Evolutionary conservation across 2,113 vertebrate genomes (phyloP), one percentile per base, ranked within the genome.

Genomic region (Dolichallabes microphthalmus): DNA sequence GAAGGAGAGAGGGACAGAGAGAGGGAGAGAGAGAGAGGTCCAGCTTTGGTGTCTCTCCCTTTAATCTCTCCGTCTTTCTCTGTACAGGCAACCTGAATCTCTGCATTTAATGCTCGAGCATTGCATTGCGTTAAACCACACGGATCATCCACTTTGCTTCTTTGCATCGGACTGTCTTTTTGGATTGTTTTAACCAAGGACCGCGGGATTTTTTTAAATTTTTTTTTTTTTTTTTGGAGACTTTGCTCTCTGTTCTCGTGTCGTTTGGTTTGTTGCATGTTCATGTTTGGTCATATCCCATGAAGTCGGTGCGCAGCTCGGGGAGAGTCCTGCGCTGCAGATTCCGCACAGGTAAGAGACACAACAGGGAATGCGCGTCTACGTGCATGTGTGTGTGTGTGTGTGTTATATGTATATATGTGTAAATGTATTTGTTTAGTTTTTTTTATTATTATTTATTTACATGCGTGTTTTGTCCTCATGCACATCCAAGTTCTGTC

Each of bases 21-120:
- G 64, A 58, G 81, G 22, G 79, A 71, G 86, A 91, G 91, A 94
- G 88, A 69, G 91, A 91, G 87, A 91, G 91, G 90, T 91, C 94
- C 91, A 91, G 93, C 89, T 93, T 93, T 89, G 93, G 94, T 94
- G 93, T 94, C 93, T 95, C 91, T 89, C 89, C 88, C 93, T 89
- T 93, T 94, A 94, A 95, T 94, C 92, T 92, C 87, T 95, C 74
- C 22, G 39, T 77, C 75, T 68, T 68, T 80, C 63, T 85, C 57
- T 35, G 50, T 79, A 78, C 13, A 64, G 91, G 91, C 91, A 93
- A 92, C 93, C 91, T 91, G 89, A 92, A 89, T 91, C 89, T 91
- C 89, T 89, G 88, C 85, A 89, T 89, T 91, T 91, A 88, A 87
- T 81, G 86, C 79, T 90, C 88, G 90, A 91, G 94, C 89, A 57